Evolutionary conservation across 2,113 vertebrate genomes (phyloP), one percentile per base, ranked within the genome.

Genomic region (Zeus faber): DNA sequence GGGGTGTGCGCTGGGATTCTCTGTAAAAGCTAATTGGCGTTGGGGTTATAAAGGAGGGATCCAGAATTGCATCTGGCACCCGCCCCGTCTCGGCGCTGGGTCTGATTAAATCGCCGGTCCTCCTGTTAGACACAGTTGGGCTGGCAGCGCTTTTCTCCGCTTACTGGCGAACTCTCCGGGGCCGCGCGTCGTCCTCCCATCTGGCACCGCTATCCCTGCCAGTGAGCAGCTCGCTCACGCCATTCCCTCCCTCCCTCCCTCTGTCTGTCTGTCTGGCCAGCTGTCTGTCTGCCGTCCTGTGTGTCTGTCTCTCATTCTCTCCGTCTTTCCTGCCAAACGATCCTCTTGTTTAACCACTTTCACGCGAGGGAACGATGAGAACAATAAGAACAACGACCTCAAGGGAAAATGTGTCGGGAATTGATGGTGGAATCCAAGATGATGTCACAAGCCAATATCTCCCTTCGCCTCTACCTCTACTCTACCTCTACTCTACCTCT

Each of bases 81-180:
- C 24, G 72, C 72, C 76, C 22, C 75, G 81, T 82, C 85, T 89
- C 72, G 74, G 68, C 77, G 84, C 77, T 85, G 81, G 74, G 72
- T 86, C 87, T 89, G 84, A 87, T 89, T 87, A 89, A 88, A 86
- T 83, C 79, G 81, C 79, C 60, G 79, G 76, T 84, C 87, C 85
- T 80, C 84, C 87, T 89, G 86, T 87, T 84, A 77, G 83, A 83
- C 80, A 87, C 84, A 89, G 83, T 89, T 84, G 84, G 83, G 77
- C 68, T 89, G 84, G 85, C 88, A 88, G 59, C 54, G 62, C 80
- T 80, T 53, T 67, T 82, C 83, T 82, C 73, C 75, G 80, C 81
- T 82, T 80, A 72, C 73, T 79, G 83, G 77, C 82, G 64, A 50
- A n/a, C 64, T 87, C 84, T 86, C 74, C 77, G 82, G 84, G 76